Evolutionary conservation across 2,113 vertebrate species (phyloP).

Genomic region (Peromyscus maniculatus): DNA sequence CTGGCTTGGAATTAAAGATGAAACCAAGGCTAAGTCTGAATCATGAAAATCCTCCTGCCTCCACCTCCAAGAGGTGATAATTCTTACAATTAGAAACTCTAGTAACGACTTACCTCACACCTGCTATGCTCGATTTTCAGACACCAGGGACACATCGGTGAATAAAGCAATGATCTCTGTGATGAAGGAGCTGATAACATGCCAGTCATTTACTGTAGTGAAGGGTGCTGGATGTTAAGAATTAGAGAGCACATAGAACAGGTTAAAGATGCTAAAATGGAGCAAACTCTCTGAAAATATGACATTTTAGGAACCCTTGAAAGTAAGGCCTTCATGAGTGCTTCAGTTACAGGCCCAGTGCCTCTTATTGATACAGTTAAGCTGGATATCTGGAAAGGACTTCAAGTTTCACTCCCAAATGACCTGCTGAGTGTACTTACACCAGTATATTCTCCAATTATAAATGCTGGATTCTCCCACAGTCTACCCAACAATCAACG

Average conservation of each 20-base stretch:
- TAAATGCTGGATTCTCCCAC: background rate
- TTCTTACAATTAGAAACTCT: background rate
- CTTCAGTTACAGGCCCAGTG: too few relatives aligned
- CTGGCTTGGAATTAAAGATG: background rate
- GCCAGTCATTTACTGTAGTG: background rate
- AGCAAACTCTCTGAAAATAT: background rate
- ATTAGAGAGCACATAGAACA: background rate
- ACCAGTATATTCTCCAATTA: background rate
- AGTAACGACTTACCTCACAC: background rate
- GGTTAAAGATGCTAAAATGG: background rate
- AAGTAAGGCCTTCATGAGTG: background rate
- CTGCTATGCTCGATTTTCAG: background rate
- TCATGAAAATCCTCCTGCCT: background rate
- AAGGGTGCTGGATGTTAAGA: background rate
- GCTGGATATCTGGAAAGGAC: background rate
- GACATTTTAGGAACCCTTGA: background rate
- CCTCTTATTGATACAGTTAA: background rate
- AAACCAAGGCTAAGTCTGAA: background rate
- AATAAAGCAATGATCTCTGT: background rate
- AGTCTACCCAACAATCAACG: background rate
- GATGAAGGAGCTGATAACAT: background rate
- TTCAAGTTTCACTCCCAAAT: background rate
- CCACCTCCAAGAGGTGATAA: background rate
- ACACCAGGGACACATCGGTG: too few relatives aligned
- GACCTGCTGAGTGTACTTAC: background rate